These are phyloP conservation scores for Leucania comma DNA, from an alignment of 2,888 invertebrate genomes.

Conservation along the genomic window DNA sequence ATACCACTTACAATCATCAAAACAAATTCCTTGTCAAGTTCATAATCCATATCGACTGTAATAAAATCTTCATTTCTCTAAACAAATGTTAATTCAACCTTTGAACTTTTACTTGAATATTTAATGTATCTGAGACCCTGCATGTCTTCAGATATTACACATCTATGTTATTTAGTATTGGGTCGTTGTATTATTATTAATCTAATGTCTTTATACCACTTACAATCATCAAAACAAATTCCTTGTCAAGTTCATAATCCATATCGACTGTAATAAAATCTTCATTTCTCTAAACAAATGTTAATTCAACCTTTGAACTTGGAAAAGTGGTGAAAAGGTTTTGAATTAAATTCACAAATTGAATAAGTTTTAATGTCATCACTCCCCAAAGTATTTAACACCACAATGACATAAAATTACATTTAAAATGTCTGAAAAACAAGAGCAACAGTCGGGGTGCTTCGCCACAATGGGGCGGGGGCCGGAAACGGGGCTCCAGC, in stretches of 20 bases:
- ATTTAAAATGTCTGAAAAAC: constrained; percentile 66
- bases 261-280: too few species aligned
- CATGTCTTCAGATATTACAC: neutral
- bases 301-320: constrained; percentile 5
- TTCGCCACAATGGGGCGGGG: constrained; percentile 63
- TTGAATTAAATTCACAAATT: constrained; percentile 24
- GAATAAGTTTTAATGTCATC: constrained; percentile 14
- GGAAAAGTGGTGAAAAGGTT: neutral
- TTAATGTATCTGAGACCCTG: neutral
- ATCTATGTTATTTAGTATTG: neutral
- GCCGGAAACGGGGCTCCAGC: constrained; percentile 67
- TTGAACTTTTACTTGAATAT: neutral
- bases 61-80: neutral
- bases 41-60: neutral
- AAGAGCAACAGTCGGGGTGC: constrained; percentile 65
- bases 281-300: too few species aligned
- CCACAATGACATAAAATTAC: constrained; percentile 55
- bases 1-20: neutral
- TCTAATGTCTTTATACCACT: neutral
- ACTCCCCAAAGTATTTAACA: constrained; percentile 42
- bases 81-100: neutral
- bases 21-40: neutral
- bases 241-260: neutral
- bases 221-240: neutral
- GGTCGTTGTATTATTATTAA: neutral